Conservation (phyloP, 2,888 invertebrate genomes). For the Drosophila kuntzei region DNA sequence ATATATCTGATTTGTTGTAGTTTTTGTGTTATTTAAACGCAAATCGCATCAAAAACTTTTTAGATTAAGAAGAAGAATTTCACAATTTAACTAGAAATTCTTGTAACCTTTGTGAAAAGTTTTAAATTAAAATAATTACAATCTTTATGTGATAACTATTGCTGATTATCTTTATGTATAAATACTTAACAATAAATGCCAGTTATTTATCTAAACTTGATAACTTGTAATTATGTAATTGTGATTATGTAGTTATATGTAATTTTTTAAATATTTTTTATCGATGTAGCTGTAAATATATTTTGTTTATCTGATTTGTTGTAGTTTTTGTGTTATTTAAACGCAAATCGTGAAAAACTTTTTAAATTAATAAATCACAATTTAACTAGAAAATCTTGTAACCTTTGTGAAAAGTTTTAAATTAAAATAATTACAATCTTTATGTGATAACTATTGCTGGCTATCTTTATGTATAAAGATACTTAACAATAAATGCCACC, state of each 20-base stretch:
- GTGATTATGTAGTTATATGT: too few relatives aligned
- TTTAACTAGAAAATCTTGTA: neutral
- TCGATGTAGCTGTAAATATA: too few relatives aligned
- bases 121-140: neutral
- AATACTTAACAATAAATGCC: too few relatives aligned
- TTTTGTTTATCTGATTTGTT: too few relatives aligned
- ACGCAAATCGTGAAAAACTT: neutral
- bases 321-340: neutral
- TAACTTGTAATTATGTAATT: too few relatives aligned
- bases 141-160: neutral
- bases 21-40: neutral
- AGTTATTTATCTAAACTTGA: too few relatives aligned
- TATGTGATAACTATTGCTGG: neutral
- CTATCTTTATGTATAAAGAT: neutral
- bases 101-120: neutral
- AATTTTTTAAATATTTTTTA: too few relatives aligned
- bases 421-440: conserved; percentile 1
- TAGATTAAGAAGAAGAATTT: neutral
- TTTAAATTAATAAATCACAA: neutral
- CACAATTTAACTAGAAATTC: neutral
- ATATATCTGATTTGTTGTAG: too few relatives aligned
- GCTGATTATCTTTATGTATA: too few relatives aligned
- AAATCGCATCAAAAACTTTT: neutral
- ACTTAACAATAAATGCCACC: conserved; percentile 3
- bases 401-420: neutral